Base-by-base conservation (phyloP, 2,797 vertebrate species). In the Peromyscus nudipes region DNA sequence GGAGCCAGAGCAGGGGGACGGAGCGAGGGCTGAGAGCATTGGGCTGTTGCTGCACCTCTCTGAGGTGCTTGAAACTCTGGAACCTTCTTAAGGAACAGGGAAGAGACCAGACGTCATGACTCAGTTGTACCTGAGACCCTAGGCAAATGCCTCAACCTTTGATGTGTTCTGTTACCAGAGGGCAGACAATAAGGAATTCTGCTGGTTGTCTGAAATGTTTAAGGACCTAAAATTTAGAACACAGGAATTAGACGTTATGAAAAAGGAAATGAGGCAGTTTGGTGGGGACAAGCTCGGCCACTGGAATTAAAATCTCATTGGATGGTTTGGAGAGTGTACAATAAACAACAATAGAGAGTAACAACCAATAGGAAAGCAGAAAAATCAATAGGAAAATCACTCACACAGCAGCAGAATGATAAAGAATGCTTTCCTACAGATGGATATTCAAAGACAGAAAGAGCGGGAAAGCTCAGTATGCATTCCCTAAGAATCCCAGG, bases 301-400 rank as follows among this genome's bases (percentile, higher is more conserved):
- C 0, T 62, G 37, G 81, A 71, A 57, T 84, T 27, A 57, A 92
- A 81, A 73, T 89, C 37, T 71, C 46, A 64, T 0, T 46, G n/a
- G 25, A 17, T 85, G 11, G 37, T 67, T 88, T 52, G 31, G 73
- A 93, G 29, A 52, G 60, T 34, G 37, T 43, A 46, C 57, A 34
- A 85, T 55, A 82, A 40, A 83, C 4, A 52, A 69, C 1, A 13
- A 12, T 6, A 94, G 57, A 91, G 31, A 91, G 49, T 21, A 88
- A 7, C n/a, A 52, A 46, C 29, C 13, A 27, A 75, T 2, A 55
- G 67, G 94, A 91, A 92, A 97, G 84, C 62, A 83, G 37, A 92
- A n/a, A 62, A 64, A 64, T 64, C 25, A 16, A 14, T 23, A 64
- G 31, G 67, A 79, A 94, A 96, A 64, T 91, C 79, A 76, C 19